phyloP scores from a whole-genome alignment of 2,797 vertebrate species.

The Phrynocephalus vlangalii region DNA sequence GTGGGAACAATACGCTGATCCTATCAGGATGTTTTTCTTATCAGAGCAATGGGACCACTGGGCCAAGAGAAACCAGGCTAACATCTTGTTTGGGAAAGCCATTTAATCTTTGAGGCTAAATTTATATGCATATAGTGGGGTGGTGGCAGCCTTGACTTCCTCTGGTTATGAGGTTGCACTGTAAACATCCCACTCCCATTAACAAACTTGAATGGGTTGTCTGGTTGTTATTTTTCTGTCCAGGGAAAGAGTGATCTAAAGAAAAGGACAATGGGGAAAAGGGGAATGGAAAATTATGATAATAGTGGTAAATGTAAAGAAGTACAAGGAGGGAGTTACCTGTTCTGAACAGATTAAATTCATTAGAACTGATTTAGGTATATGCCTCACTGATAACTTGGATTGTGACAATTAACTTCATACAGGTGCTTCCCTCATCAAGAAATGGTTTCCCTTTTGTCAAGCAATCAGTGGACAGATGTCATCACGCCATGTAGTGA shows the following conservation, averaged over 20 bases:
- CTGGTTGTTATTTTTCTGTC: not conserved
- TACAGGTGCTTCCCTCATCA: not conserved
- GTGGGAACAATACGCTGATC: not conserved
- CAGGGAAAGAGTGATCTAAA: not conserved
- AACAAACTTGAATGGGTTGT: no score
- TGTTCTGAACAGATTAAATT: not conserved
- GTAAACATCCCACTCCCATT: no score
- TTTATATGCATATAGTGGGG: not conserved
- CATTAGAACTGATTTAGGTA: not conserved
- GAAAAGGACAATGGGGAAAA: not conserved
- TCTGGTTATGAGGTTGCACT: no score
- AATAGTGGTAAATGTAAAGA: not conserved
- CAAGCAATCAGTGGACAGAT: not conserved
- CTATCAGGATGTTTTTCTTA: not conserved
- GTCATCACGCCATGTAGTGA: not conserved
- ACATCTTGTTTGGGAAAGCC: not conserved
- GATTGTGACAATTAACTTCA: conserved; percentile 5
- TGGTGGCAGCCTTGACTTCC: no score
- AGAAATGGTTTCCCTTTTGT: not conserved
- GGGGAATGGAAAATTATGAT: not conserved
- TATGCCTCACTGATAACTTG: not conserved
- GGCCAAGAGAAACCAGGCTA: not conserved
- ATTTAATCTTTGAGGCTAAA: not conserved
- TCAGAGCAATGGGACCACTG: not conserved
- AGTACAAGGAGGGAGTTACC: no score